Evolutionary conservation across 1,140 invertebrate species (phyloP).

Genomic region (Parapsyche elsis): DNA sequence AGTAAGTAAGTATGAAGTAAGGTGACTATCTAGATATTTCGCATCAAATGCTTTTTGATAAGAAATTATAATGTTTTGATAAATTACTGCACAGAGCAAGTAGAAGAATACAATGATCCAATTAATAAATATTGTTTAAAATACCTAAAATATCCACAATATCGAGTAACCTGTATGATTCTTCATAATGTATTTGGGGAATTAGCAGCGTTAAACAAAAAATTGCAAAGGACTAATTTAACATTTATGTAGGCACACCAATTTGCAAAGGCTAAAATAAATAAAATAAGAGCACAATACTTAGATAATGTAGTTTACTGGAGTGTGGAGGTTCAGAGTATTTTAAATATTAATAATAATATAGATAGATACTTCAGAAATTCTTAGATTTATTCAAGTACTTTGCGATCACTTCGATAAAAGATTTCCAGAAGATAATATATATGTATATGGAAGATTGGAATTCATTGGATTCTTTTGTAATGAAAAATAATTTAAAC

Average conservation of each 20-base stretch:
- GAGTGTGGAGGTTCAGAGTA: neutral
- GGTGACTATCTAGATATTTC: too few relatives aligned
- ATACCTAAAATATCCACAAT: neutral
- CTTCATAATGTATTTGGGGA: conserved; percentile 3
- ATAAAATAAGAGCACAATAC: neutral
- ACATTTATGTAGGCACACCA: neutral
- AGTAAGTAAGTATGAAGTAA: too few relatives aligned
- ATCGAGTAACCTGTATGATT: neutral
- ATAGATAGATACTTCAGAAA: neutral
- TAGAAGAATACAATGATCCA: neutral
- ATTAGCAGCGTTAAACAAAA: neutral
- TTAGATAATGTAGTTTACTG: neutral
- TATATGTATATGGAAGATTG: neutral
- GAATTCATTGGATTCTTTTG: too few relatives aligned
- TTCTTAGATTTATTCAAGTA: conserved; percentile 4
- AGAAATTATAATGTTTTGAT: neutral
- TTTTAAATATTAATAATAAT: conserved; percentile 8
- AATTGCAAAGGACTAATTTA: neutral
- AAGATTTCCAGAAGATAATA: neutral
- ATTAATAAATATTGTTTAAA: neutral
- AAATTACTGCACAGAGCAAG: neutral
- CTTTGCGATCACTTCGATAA: neutral
- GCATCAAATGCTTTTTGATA: neutral
- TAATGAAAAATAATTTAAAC: neutral
- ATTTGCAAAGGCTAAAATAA: neutral